Base-by-base conservation (phyloP, 2,797 vertebrate species). In the Fratercula arctica region DNA sequence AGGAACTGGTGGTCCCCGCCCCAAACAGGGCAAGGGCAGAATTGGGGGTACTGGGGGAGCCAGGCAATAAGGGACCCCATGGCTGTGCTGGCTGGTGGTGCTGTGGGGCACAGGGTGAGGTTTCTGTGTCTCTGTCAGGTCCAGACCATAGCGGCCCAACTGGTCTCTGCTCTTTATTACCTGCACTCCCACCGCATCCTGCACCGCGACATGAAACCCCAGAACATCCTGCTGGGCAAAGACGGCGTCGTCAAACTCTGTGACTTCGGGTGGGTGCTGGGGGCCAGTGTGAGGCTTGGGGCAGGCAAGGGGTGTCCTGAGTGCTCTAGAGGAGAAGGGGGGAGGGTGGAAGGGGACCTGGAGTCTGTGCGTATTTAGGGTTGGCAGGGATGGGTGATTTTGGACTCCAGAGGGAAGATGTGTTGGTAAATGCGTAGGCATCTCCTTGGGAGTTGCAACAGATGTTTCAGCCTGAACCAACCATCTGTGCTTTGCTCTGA, bases 151-250 rank as follows among this genome's bases (percentile, higher is more conserved):
- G 99, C 99, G 86, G 99, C 99, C 91, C 99, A 99, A 54, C 98
- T 99, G 91, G 98, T 99, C 41, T 99, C 99, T 5, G 99, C 99
- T 64, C 98, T 99, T 70, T 99, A 99, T 96, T 99, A 99, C 95
- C 97, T 99, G 91, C 99, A 99, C 93, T 99, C 99, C 74, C 99
- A 99, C 96, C 99, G 99, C 17, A 99, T 99, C 94, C 98, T 99
- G 78, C 99, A 99, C 93, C 99, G 99, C 5, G 99, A 99, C 98
- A 99, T 99, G 99, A 99, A 99, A 92, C 99, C 99, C 39, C 99
- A 99, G 97, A 99, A 99, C 92, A 99, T 99, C 87, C 98, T 99
- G 43, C 95, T 99, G 76, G 99, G 98, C 31, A 99, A 99, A 97
- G 98, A 97, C 8, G 99, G 99, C 5, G 94, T 98, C 17, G 98